A percentile compares a stretch with the other conserved stretches of the same genome.
These are phyloP conservation scores for Scytalopus superciliaris DNA, from an alignment of 2,113 vertebrate species.

Conservation along the genomic window DNA sequence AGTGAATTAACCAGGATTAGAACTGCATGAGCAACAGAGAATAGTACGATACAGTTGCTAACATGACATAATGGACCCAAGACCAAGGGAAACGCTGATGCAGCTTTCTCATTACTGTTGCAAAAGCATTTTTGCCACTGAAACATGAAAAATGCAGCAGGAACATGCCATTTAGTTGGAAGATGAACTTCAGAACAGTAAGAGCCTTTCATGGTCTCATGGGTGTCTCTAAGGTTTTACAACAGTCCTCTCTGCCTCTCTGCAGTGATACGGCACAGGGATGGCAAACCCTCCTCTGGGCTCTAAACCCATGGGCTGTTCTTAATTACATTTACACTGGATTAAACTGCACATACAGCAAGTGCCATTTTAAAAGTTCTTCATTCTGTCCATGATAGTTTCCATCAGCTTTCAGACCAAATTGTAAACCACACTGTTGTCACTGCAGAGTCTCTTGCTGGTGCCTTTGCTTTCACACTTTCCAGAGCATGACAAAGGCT, in stretches of 20 bases:
- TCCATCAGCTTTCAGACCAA: not conserved
- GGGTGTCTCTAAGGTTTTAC: not conserved
- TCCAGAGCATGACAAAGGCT: not conserved
- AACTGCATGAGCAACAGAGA: slow-evolving; percentile 43
- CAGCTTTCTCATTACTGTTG: not conserved
- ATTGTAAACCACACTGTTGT: not conserved
- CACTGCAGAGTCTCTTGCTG: not conserved
- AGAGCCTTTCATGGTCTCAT: not conserved
- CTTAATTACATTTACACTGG: not conserved
- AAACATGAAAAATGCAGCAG: not conserved
- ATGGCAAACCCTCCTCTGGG: not conserved
- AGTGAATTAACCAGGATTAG: slow-evolving; percentile 49
- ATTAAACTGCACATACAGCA: not conserved
- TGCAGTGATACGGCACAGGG: not conserved
- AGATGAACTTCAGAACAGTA: not conserved
- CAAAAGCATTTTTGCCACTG: slow-evolving; percentile 14
- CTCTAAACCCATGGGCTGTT: not conserved
- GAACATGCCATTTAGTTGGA: not conserved
- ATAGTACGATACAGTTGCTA: not conserved
- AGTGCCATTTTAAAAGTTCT: not conserved
- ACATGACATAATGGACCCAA: slow-evolving; percentile 24
- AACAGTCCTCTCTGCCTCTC: not conserved
- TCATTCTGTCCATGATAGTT: not conserved
- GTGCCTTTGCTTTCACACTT: not conserved
- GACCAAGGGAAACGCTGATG: slow-evolving; percentile 22